A percentile compares a stretch with the other conserved stretches of the same genome.
Conservation (phyloP, 2,797 vertebrate species). For the Cetoscarus ocellatus region DNA sequence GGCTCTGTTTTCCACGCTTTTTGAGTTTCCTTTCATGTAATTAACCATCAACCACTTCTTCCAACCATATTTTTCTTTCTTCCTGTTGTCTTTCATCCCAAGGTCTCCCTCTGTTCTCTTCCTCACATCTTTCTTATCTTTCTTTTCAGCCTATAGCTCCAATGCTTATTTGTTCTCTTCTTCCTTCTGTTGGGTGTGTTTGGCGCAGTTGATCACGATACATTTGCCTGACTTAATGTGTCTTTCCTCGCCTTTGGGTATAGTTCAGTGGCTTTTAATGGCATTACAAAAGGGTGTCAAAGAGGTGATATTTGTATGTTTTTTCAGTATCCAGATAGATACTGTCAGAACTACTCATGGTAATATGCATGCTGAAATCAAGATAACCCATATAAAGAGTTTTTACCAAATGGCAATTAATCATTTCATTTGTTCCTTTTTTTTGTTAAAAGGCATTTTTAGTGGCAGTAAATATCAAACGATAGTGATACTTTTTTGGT, state of each 20-base stretch:
- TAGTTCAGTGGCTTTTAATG: not conserved
- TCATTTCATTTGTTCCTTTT: too few species aligned
- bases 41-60: conserved; percentile 47
- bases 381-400: too few species aligned
- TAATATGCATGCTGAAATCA: too few species aligned
- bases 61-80: conserved; percentile 36
- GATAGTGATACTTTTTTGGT: too few species aligned
- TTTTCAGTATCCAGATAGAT: too few species aligned
- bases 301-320: too few species aligned
- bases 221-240: conserved; percentile 7
- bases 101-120: conserved; percentile 46
- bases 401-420: too few species aligned
- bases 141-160: conserved; percentile 34
- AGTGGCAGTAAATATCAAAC: too few species aligned
- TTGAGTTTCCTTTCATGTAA: conserved; percentile 41
- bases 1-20: conserved; percentile 22
- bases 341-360: too few species aligned
- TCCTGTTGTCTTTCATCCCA: conserved; percentile 41
- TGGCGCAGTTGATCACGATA: conserved; percentile 25
- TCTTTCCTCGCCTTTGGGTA: conserved; percentile 7
- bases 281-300: too few species aligned
- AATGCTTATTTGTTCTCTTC: conserved; percentile 36
- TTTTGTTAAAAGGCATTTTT: too few species aligned
- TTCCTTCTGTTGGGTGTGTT: conserved; percentile 21
- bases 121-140: conserved; percentile 46